phyloP scores from a whole-genome alignment of 64 coral and sea anemone genomes.

The Porites lutea region DNA sequence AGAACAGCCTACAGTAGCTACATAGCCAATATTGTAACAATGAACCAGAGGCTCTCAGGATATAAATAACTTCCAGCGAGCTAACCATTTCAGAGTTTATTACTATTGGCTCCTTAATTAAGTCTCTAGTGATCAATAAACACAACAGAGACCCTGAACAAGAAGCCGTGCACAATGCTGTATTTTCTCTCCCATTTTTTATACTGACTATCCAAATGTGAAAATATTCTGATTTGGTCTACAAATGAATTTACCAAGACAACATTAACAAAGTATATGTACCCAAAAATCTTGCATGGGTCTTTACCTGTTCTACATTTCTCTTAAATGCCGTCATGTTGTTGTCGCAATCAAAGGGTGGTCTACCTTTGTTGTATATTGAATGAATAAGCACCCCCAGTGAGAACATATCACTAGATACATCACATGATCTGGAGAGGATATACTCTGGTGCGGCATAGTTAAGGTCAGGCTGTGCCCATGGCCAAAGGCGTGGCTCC shows the following conservation, averaged over 20 bases:
- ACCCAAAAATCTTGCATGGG: not conserved
- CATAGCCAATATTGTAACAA: not conserved
- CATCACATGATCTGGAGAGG: slow-evolving; percentile 88
- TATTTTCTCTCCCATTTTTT: too few relatives aligned
- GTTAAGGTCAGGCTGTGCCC: slow-evolving; percentile 88
- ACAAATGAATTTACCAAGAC: too few relatives aligned
- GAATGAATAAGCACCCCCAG: slow-evolving; percentile 92
- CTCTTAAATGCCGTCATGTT: slow-evolving; percentile 91
- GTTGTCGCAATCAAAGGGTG: slow-evolving; percentile 84
- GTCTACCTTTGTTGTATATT: slow-evolving; percentile 85
- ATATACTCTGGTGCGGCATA: slow-evolving; percentile 95
- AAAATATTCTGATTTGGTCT: too few relatives aligned
- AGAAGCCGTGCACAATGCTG: not conserved
- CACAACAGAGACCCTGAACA: slow-evolving; percentile 31
- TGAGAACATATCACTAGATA: slow-evolving; percentile 93
- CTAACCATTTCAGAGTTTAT: slow-evolving; percentile 29
- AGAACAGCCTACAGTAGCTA: too few relatives aligned
- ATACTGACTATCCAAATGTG: too few relatives aligned
- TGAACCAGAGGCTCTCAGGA: not conserved
- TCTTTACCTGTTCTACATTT: slow-evolving; percentile 83
- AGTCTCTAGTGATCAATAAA: not conserved
- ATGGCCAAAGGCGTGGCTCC: slow-evolving; percentile 89
- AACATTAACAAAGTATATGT: too few relatives aligned
- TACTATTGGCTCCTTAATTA: slow-evolving; percentile 6
- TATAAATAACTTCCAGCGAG: not conserved